Percentiles rank a stretch among this genome's conserved stretches.
These are phyloP conservation scores for Prolemur simus DNA, from an alignment of 2,113 vertebrate species.

Conservation along the genomic window DNA sequence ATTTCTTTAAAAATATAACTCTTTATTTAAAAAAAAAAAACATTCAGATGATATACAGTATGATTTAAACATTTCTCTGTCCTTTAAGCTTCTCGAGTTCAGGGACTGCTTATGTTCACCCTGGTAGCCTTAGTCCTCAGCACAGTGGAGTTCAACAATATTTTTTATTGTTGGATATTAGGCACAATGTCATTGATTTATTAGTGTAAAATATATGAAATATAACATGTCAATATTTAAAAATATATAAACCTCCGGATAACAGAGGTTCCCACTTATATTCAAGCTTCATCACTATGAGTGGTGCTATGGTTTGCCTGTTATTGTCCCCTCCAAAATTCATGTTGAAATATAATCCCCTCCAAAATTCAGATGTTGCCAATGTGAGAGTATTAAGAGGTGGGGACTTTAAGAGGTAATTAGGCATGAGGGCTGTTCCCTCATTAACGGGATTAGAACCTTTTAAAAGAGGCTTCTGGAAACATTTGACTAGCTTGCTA, in stretches of 20 bases:
- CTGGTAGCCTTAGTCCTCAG: background rate
- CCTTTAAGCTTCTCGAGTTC: background rate
- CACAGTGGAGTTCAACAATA: background rate
- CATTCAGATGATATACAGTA: background rate
- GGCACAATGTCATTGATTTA: background rate
- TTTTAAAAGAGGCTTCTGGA: background rate
- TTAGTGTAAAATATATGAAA: background rate
- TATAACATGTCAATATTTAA: background rate
- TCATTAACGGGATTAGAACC: background rate
- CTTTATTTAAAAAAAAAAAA: background rate
- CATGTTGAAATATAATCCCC: background rate
- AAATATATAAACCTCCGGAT: background rate
- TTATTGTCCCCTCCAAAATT: background rate
- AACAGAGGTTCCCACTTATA: background rate
- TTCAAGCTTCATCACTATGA: background rate
- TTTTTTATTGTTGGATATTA: background rate
- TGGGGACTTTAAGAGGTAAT: background rate
- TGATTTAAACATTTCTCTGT: background rate
- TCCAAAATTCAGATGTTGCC: background rate
- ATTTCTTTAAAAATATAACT: background rate
- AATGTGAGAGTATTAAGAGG: background rate
- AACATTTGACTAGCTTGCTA: background rate
- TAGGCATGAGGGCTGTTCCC: background rate
- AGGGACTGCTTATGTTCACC: background rate
- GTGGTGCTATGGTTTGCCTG: background rate